Base-by-base conservation (phyloP, 2,797 vertebrate genomes). In the Borostomias antarcticus region DNA sequence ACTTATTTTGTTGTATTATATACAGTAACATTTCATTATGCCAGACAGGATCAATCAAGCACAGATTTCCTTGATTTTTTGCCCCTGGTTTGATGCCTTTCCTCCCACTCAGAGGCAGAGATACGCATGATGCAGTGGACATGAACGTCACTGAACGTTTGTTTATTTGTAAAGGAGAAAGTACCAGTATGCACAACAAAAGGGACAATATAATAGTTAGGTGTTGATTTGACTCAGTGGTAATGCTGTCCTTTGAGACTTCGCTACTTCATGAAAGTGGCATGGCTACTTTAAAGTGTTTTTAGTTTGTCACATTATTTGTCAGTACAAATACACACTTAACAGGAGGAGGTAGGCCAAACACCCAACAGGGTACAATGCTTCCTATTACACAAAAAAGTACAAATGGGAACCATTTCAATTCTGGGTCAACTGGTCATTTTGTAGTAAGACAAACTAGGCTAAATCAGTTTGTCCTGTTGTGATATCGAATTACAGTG, bases 251-350 rank as follows among this genome's bases (percentile, higher is more conserved):
- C 37, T 2, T 0, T 26, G 1, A 25, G 50, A 28, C 23, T 6
- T 28, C 11, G 37, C 11, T 11, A 40, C 37, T 45, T 45, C 1
- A 45, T 2, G 1, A 21, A 15, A 45, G 19, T 32, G 15, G 30
- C 32, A 9, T 28, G 21, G 30, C 65, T 43, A 52, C 13, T 19
- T 21, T 29, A 17, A 64, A 63, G 19, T 28, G 0, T 43, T 45
- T 32, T 37, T 0, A 69, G 30, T 23, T 30, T 17, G 32, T 48
- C 57, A 23, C 0, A 45, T 82, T 81, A 75, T 76, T 80, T 83
- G 25, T 68, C 28, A 57, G 70, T 75, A 79, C 33, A 83, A 82
- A 58, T 40, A 33, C 40, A 33, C 11, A 48, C 54, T 17, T 35
- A 6, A 7, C 2, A 56, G 28, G 26, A 15, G 19, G 4, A 19